A percentile compares a stretch with the other conserved stretches of the same genome.
Conservation (phyloP, 2,113 vertebrate species). For the cattle (Bos taurus) region ARS-UCD2.0 NC_037351.1:16485001-16485500, state of each 20-base stretch:
- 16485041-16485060: not conserved
- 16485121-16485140: not conserved
- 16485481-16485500: not conserved
- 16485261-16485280: not conserved
- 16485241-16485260: not conserved
- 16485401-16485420: not conserved
- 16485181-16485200: not conserved
- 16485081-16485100: not conserved
- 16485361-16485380: not conserved
- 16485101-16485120: not conserved
- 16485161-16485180: not conserved
- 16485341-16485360: not conserved
- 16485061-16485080: not conserved
- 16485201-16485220: not conserved
- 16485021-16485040: not conserved
- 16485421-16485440: not conserved
- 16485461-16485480: not conserved
- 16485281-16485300: not conserved
- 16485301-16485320: not conserved
- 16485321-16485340: not conserved
- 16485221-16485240: not conserved
- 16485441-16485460: not conserved
- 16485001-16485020: not conserved
- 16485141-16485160: not conserved
- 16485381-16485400: not conserved